Evolutionary conservation across 2,888 invertebrate species (phyloP).

Genomic region (Acleris emargana): DNA sequence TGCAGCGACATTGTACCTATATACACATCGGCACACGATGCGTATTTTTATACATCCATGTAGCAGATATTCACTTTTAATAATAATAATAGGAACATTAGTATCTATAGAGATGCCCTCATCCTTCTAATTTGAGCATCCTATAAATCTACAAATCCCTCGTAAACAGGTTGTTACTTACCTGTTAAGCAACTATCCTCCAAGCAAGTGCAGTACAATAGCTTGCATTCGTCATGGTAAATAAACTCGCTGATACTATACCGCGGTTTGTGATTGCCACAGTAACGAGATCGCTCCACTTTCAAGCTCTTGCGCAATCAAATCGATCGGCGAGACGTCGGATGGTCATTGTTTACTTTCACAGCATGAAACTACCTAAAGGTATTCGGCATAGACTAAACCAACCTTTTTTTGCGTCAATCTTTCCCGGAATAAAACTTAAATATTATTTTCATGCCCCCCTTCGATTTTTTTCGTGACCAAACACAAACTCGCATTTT

Average conservation of each 20-base stretch:
- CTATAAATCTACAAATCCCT: conserved; percentile 1
- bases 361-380: neutral
- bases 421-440: too few species aligned
- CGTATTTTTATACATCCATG: neutral
- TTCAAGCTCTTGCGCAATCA: conserved; percentile 59
- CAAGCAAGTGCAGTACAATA: conserved; percentile 41
- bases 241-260: conserved; percentile 49
- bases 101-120: too few species aligned
- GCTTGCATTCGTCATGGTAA: conserved; percentile 52
- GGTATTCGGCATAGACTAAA: conserved; percentile 2
- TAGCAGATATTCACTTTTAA: neutral
- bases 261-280: conserved; percentile 48
- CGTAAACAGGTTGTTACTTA: conserved; percentile 3
- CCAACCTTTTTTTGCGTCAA: too few species aligned
- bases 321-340: conserved; percentile 46
- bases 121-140: neutral
- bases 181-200: conserved; percentile 14
- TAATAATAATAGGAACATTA: too few species aligned
- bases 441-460: too few species aligned
- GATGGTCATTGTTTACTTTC: conserved; percentile 36
- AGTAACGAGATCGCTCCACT: conserved; percentile 49
- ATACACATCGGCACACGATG: neutral
- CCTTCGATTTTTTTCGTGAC: too few species aligned
- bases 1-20: neutral
- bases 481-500: too few species aligned